Evolutionary conservation across 2,797 vertebrate species (phyloP).

Genomic region (Nannoperca obscura): DNA sequence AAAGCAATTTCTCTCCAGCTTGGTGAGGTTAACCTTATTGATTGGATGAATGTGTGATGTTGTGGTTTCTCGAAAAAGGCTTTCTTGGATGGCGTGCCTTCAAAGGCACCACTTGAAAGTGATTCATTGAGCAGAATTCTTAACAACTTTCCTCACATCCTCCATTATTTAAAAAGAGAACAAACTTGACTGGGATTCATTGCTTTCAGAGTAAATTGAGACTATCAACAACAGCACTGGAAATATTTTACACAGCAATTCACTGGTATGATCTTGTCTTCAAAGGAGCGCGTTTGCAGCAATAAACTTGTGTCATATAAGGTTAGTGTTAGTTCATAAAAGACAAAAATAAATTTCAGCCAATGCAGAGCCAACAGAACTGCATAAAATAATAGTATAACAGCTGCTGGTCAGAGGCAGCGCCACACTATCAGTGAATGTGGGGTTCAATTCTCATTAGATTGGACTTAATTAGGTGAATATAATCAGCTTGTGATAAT

Average conservation of each 20-base stretch:
- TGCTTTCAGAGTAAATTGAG: conserved; percentile 15
- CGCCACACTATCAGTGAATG: conserved; percentile 28
- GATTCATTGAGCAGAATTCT: conserved; percentile 59
- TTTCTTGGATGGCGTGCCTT: conserved; percentile 52
- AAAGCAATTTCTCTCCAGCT: conserved; percentile 67
- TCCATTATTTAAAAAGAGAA: conserved; percentile 59
- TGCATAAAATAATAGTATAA: conserved; percentile 23
- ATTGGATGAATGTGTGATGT: conserved; percentile 76
- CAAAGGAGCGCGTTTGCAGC: conserved; percentile 10
- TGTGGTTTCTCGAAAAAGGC: conserved; percentile 42
- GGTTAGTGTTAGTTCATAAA: background rate
- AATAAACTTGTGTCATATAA: conserved; percentile 1
- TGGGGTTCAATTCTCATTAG: conserved; percentile 49
- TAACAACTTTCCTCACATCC: conserved; percentile 46
- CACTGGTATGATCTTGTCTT: conserved; percentile 2
- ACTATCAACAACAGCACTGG: conserved; percentile 15
- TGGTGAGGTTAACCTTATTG: conserved; percentile 78
- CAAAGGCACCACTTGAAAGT: conserved; percentile 71
- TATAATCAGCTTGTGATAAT: conserved; percentile 76
- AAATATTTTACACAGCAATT: conserved; percentile 20
- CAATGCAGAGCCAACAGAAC: conserved; percentile 25
- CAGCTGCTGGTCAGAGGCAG: conserved; percentile 54
- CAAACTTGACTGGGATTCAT: conserved; percentile 1
- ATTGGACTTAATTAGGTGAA: conserved; percentile 74
- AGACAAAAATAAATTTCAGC: conserved; percentile 10